A percentile compares a stretch with the other conserved stretches of the same genome.
These are phyloP conservation scores for Propsilocerus akamusi DNA, from an alignment of 1,140 invertebrate genomes.

Conservation along the genomic window DNA sequence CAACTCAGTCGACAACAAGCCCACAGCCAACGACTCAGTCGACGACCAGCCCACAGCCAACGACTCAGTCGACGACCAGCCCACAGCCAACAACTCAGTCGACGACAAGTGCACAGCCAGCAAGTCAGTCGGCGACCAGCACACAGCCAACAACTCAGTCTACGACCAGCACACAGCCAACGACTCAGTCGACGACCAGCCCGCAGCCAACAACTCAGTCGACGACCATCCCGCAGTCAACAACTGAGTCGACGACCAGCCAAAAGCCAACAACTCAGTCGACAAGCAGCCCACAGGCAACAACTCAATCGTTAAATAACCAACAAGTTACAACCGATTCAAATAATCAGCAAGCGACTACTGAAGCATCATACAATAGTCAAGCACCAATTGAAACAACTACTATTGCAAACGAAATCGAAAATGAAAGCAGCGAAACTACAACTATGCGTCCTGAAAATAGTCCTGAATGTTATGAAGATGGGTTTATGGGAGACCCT, in stretches of 20 bases:
- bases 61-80: not conserved
- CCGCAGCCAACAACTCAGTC: not conserved
- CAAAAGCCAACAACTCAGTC: not conserved
- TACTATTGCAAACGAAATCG: too few species aligned
- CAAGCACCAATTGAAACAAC: too few species aligned
- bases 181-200: not conserved
- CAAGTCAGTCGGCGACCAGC: not conserved
- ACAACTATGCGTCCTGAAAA: conserved; percentile 5
- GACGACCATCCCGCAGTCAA: not conserved
- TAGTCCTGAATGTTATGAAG: conserved; percentile 16
- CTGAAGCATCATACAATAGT: too few species aligned
- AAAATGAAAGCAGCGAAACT: too few species aligned
- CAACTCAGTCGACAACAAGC: not conserved
- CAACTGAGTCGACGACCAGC: not conserved
- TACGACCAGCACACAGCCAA: not conserved
- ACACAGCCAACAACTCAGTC: not conserved
- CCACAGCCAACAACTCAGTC: not conserved
- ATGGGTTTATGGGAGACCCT: conserved; percentile 48
- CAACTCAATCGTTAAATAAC: too few species aligned
- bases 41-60: not conserved
- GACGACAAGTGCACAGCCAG: not conserved
- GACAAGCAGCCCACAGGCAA: not conserved
- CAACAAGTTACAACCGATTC: too few species aligned
- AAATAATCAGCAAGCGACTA: too few species aligned
- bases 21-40: not conserved